Evolutionary conservation across 2,797 vertebrate species (phyloP), one percentile per base, ranked within the genome.

Genomic region (Chloroceryle amazona): DNA sequence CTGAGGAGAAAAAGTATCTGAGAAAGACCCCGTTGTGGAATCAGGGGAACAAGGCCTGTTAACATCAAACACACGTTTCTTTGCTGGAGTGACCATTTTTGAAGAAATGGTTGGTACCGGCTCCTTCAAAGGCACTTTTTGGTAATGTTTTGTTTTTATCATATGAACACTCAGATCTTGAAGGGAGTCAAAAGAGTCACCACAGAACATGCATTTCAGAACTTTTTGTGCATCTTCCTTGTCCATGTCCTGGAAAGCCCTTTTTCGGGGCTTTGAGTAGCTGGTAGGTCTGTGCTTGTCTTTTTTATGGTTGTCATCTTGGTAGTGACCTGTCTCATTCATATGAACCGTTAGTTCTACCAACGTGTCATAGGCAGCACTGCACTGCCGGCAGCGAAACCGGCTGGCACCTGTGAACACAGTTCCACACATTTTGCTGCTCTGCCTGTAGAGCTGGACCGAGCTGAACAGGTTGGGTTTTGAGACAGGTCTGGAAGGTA

Each of bases 81-180:
- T 99, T 46, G 99, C 97, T 61, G 99, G 99, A 91, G 99, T 98
- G 97, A 99, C 98, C 98, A 99, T 97, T 98, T 99, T 99, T 42
- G 99, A 99, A 42, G 99, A 98, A 95, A 99, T 98, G 86, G 99
- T 99, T 81, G 99, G 99, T 89, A 99, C 99, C 1, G 99, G 99
- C 98, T 99, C 99, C 98, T 99, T 99, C 98, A 99, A 99, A 99
- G 99, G 99, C 99, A 99, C 99, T 99, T 99, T 99, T 99, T 99
- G 99, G 99, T 99, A 99, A 99, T 99, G 99, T 98, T 99, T 99
- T 62, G 99, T 99, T 99, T 99, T 99, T 75, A 99, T 99, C 99
- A 99, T 99, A 93, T 99, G 99, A 96, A 99, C 99, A 3, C 99
- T 99, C 97, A 99, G 86, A 91, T 99, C 99, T 98, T 99, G 99